phyloP scores from a whole-genome alignment of 2,797 vertebrate species.

The Pagetopsis macropterus region DNA sequence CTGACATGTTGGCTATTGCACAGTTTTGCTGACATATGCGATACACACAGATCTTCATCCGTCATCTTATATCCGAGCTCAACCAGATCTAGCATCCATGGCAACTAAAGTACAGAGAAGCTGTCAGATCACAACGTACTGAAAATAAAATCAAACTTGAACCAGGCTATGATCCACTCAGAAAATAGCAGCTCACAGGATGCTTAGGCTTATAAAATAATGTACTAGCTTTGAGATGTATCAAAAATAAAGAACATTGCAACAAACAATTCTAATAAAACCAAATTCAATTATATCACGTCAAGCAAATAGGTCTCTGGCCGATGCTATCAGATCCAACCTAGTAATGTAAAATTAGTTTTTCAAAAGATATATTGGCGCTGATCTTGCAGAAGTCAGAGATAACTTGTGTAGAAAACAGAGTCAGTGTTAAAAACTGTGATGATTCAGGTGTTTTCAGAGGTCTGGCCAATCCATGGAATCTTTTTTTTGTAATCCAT shows the following conservation, averaged over 20 bases:
- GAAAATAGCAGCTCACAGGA: slow-evolving; percentile 8
- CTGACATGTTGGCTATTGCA: slow-evolving; percentile 45
- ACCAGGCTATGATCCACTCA: slow-evolving; percentile 22
- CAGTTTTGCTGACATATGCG: slow-evolving; percentile 29
- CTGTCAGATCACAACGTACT: slow-evolving; percentile 42
- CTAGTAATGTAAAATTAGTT: slow-evolving; percentile 29
- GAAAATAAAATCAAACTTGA: slow-evolving; percentile 37
- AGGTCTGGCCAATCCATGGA: slow-evolving; percentile 8
- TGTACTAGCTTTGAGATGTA: not conserved
- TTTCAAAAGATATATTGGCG: slow-evolving; percentile 24
- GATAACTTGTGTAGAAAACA: slow-evolving; percentile 47
- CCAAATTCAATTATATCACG: slow-evolving; percentile 26
- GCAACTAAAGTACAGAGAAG: slow-evolving; percentile 48
- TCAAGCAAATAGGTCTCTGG: slow-evolving; percentile 18
- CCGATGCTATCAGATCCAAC: slow-evolving; percentile 34
- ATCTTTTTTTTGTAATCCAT: not conserved
- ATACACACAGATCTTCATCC: slow-evolving; percentile 15
- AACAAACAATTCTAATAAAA: slow-evolving; percentile 37
- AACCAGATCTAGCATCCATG: slow-evolving; percentile 57
- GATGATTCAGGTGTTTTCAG: slow-evolving; percentile 54
- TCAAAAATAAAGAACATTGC: not conserved
- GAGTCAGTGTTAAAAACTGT: slow-evolving; percentile 16
- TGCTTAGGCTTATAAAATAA: not conserved
- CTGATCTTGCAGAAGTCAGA: slow-evolving; percentile 58
- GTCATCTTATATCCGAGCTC: slow-evolving; percentile 53